phyloP scores from a whole-genome alignment of 1,140 invertebrate genomes.

The Archegozetes longisetosus region DNA sequence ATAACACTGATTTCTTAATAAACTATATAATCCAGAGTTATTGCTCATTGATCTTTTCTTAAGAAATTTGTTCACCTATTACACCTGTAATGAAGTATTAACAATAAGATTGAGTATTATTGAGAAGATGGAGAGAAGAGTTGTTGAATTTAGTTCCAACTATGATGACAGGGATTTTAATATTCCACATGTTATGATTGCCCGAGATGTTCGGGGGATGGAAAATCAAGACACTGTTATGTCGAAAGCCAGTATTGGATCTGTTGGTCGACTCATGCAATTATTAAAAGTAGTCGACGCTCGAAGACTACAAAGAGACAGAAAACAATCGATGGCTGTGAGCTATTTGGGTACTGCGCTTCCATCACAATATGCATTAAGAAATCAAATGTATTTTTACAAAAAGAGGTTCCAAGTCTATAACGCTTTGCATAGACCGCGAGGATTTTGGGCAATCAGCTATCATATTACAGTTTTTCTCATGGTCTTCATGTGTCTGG shows the following conservation, averaged over 20 bases:
- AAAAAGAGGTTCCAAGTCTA: background rate
- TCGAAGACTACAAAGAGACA: background rate
- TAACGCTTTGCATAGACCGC: constrained; percentile 10
- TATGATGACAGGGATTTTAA: too few species aligned
- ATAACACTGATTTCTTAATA: too few species aligned
- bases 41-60: too few species aligned
- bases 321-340: background rate
- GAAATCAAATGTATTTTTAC: constrained; percentile 1
- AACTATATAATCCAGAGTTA: too few species aligned
- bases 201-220: too few species aligned
- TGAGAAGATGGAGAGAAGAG: too few species aligned
- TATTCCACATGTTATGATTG: too few species aligned
- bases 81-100: too few species aligned
- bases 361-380: background rate
- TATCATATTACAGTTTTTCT: constrained; percentile 15
- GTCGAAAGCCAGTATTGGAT: background rate
- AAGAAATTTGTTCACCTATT: too few species aligned
- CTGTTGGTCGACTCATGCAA: background rate
- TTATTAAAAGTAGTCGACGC: background rate
- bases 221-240: too few species aligned
- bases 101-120: too few species aligned
- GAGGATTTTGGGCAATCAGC: background rate
- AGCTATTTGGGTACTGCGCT: background rate
- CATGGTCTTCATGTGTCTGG: constrained; percentile 65
- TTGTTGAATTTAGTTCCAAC: too few species aligned